phyloP scores from a whole-genome alignment of 2,113 vertebrate genomes.

The Callospermophilus lateralis region DNA sequence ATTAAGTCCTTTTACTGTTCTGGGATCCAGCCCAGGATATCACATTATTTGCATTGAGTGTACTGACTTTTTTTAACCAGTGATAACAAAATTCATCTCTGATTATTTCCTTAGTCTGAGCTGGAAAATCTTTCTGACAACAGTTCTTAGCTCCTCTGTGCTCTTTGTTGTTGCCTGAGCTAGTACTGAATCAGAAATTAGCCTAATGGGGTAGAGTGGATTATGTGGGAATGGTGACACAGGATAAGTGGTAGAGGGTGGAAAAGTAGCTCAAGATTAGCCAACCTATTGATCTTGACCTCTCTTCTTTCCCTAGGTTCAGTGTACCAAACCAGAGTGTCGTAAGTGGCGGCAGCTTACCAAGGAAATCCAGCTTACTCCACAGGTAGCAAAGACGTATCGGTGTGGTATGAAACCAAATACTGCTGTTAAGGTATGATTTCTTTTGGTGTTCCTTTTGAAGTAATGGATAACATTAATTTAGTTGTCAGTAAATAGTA shows the following conservation, averaged over 20 bases:
- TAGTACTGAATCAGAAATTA: conserved; percentile 38
- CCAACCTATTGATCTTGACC: neutral
- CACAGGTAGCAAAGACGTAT: conserved; percentile 93
- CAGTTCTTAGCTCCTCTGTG: neutral
- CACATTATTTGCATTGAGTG: neutral
- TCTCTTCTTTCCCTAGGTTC: conserved; percentile 88
- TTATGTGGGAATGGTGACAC: neutral
- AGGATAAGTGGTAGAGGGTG: neutral
- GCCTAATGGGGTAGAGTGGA: neutral
- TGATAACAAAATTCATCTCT: neutral
- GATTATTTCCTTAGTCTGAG: neutral
- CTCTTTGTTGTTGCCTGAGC: neutral
- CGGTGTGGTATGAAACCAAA: conserved; percentile 96
- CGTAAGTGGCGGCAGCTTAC: conserved; percentile 98
- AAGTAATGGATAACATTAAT: neutral
- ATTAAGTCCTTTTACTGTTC: neutral
- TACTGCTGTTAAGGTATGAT: conserved; percentile 92
- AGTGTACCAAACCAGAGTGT: conserved; percentile 95
- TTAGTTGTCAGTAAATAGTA: neutral
- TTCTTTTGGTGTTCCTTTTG: neutral
- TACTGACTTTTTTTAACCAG: neutral
- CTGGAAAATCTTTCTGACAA: conserved; percentile 1
- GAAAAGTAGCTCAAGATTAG: neutral
- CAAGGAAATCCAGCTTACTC: conserved; percentile 96
- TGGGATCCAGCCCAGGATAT: neutral